phyloP scores from a whole-genome alignment of 2,888 invertebrate species.

The Lordiphosa fenestrarum region DNA sequence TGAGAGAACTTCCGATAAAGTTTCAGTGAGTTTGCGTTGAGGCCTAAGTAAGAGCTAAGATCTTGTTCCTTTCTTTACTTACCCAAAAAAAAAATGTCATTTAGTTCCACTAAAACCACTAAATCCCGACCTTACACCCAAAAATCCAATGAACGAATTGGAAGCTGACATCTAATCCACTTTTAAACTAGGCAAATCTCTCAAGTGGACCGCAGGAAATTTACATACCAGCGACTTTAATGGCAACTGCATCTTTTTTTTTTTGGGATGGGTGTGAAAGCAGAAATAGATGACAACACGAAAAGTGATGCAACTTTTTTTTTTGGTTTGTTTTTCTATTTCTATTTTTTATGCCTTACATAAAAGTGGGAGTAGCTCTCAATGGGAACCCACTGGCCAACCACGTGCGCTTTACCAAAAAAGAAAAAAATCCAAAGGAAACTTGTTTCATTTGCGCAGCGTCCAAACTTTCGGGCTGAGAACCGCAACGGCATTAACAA shows the following conservation, averaged over 20 bases:
- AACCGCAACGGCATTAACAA: conserved; percentile 67
- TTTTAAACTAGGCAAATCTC: background rate
- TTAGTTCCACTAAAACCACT: too few relatives aligned
- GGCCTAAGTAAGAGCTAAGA: too few relatives aligned
- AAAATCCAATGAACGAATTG: conserved; percentile 9
- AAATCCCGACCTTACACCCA: background rate
- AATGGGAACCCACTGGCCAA: conserved; percentile 36
- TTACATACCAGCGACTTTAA: conserved; percentile 25
- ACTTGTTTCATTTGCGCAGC: conserved; percentile 69
- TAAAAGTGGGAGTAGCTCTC: conserved; percentile 44
- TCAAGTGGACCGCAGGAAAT: conserved; percentile 7
- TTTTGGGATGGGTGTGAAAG: conserved; percentile 13
- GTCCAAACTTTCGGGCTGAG: conserved; percentile 51
- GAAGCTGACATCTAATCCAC: conserved; percentile 12
- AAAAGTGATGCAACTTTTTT: conserved; percentile 54
- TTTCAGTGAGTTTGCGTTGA: too few relatives aligned
- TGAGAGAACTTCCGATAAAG: too few relatives aligned
- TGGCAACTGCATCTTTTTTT: conserved; percentile 20
- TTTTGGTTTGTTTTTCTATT: conserved; percentile 16
- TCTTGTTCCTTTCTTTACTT: too few relatives aligned
- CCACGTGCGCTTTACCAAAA: conserved; percentile 54
- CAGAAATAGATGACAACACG: conserved; percentile 38
- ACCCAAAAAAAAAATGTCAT: too few relatives aligned
- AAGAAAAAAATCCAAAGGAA: conserved; percentile 43
- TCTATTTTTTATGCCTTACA: conserved; percentile 58